phyloP scores from a whole-genome alignment of 92 coral and sea anemone species.

The Scolanthus callimorphus region DNA sequence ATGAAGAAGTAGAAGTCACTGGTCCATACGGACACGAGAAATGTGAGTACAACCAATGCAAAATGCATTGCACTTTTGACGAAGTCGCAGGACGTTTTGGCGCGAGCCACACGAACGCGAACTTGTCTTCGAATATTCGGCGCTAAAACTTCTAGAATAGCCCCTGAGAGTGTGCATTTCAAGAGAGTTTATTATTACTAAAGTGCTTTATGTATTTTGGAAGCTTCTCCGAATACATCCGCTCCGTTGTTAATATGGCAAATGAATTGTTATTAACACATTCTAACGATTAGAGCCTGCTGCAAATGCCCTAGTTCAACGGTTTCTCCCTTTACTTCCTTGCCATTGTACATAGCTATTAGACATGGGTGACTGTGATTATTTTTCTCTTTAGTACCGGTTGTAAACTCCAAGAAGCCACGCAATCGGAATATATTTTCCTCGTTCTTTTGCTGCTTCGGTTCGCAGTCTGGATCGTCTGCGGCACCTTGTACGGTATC shows the following conservation, averaged over 20 bases:
- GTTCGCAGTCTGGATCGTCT: constrained; percentile 79
- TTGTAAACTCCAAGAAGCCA: constrained; percentile 78
- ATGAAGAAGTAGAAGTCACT: constrained; percentile 86
- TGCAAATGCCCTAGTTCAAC: background rate
- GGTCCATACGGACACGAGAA: constrained; percentile 64
- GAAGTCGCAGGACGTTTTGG: background rate
- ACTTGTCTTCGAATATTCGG: too few species aligned
- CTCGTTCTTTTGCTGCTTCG: constrained; percentile 99
- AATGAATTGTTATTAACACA: constrained; percentile 35
- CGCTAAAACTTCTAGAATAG: too few species aligned
- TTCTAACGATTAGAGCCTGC: background rate
- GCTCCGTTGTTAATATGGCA: constrained; percentile 32
- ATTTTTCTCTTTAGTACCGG: constrained; percentile 64
- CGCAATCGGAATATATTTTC: constrained; percentile 89
- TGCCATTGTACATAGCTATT: background rate
- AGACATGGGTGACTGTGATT: constrained; percentile 6
- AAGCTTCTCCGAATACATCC: constrained; percentile 4
- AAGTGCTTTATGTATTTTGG: constrained; percentile 4
- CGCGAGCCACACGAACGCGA: background rate
- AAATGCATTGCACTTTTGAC: background rate
- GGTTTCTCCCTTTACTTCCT: background rate
- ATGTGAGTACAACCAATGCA: constrained; percentile 44
- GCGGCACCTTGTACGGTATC: constrained; percentile 52
- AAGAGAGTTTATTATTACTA: background rate
- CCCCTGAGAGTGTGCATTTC: background rate